These are phyloP conservation scores for Anoplophora glabripennis DNA, from an alignment of 1,140 invertebrate species.

Conservation along the genomic window DNA sequence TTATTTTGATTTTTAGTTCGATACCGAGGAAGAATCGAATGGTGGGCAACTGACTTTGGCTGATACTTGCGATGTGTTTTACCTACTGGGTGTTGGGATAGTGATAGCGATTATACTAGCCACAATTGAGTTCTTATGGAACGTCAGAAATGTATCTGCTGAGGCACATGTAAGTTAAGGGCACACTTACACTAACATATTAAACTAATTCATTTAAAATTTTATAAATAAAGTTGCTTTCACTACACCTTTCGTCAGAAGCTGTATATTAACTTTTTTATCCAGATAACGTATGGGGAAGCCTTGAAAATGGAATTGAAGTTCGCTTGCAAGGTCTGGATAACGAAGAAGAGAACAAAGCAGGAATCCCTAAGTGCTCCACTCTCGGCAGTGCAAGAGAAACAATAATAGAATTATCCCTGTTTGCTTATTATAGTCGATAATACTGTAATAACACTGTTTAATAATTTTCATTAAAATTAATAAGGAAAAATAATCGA, in stretches of 20 bases:
- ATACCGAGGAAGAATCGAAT: conserved; percentile 36
- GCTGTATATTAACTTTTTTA: conserved; percentile 15
- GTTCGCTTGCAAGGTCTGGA: conserved; percentile 63
- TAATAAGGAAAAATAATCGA: too few species aligned
- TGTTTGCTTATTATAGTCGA: conserved; percentile 14
- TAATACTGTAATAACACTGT: too few species aligned
- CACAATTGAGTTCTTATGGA: conserved; percentile 78
- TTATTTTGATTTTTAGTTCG: conserved; percentile 12
- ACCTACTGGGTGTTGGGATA: conserved; percentile 74
- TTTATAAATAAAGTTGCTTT: too few species aligned
- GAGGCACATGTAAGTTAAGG: conserved; percentile 67
- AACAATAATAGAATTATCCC: conserved; percentile 25
- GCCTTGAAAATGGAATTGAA: conserved; percentile 63
- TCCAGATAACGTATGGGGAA: conserved; percentile 60
- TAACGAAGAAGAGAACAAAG: conserved; percentile 60
- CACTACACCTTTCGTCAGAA: too few species aligned
- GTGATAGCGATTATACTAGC: conserved; percentile 64
- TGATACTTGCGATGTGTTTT: conserved; percentile 88
- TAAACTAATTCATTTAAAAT: too few species aligned
- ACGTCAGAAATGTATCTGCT: conserved; percentile 71
- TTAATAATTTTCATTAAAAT: too few species aligned
- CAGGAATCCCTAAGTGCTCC: conserved; percentile 19
- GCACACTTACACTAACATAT: too few species aligned
- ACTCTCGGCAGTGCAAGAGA: conserved; percentile 16
- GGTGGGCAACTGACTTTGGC: conserved; percentile 60